phyloP scores from a whole-genome alignment of 2,888 invertebrate species.

The Silvanus unidentatus region DNA sequence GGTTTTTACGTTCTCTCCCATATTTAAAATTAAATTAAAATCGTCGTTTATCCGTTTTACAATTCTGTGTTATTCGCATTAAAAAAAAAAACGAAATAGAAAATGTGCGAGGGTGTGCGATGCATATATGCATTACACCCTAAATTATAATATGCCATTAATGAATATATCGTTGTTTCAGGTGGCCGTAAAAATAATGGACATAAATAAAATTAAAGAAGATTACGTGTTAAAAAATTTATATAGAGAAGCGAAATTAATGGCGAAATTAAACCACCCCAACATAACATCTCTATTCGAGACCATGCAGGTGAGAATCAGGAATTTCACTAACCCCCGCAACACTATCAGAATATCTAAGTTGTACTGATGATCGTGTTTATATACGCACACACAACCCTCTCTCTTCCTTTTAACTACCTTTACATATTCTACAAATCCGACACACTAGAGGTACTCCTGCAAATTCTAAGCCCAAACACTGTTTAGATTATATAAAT shows the following conservation, averaged over 20 bases:
- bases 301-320: slow-evolving; percentile 54
- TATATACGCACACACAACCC: background rate
- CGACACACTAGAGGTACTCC: slow-evolving; percentile 2
- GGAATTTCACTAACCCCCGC: background rate
- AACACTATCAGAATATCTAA: slow-evolving; percentile 3
- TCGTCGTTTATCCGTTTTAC: too few species aligned
- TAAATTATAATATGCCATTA: too few species aligned
- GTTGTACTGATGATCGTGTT: background rate
- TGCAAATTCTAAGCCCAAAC: slow-evolving; percentile 8
- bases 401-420: background rate
- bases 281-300: slow-evolving; percentile 69
- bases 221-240: slow-evolving; percentile 67
- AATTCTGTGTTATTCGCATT: too few species aligned
- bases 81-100: too few species aligned
- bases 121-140: too few species aligned
- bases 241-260: slow-evolving; percentile 64
- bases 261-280: slow-evolving; percentile 65
- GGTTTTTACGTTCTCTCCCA: too few species aligned
- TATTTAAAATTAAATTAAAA: background rate
- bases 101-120: too few species aligned
- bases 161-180: too few species aligned
- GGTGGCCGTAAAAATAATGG: slow-evolving; percentile 74
- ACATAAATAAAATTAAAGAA: slow-evolving; percentile 63
- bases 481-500: slow-evolving; percentile 20
- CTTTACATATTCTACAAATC: background rate